These are phyloP conservation scores for Pseudobourletiella spinata DNA, from an alignment of 1,140 invertebrate genomes.

Conservation along the genomic window DNA sequence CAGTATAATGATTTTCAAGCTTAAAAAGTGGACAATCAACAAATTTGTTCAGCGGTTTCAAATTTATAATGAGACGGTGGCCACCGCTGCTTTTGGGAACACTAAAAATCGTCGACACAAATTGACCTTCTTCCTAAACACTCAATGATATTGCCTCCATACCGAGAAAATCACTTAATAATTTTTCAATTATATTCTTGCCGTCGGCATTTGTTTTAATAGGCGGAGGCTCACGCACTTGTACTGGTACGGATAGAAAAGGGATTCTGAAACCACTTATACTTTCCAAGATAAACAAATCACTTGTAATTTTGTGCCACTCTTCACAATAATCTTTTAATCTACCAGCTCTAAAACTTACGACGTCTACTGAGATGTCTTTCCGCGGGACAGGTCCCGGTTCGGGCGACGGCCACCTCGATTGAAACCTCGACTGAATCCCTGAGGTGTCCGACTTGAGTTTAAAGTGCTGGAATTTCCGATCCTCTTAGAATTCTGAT, in stretches of 20 bases:
- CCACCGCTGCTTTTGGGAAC: constrained; percentile 8
- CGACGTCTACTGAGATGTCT: too few relatives aligned
- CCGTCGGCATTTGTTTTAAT: neutral
- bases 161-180: neutral
- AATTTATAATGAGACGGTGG: constrained; percentile 17
- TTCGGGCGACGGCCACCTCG: too few relatives aligned
- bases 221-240: neutral
- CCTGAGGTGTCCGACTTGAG: too few relatives aligned
- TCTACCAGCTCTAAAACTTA: too few relatives aligned
- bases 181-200: neutral
- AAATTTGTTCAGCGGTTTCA: constrained; percentile 10
- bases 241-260: neutral
- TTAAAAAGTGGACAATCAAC: constrained; percentile 23
- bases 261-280: constrained; percentile 1
- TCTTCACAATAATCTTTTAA: neutral
- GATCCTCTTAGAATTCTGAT: too few relatives aligned
- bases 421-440: too few relatives aligned
- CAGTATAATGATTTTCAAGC: constrained; percentile 16
- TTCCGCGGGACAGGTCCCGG: too few relatives aligned
- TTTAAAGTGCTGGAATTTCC: too few relatives aligned
- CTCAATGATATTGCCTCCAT: neutral
- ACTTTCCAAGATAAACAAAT: neutral
- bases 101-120: constrained; percentile 2
- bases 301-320: neutral
- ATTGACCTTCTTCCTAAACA: neutral